phyloP scores from a whole-genome alignment of 2,888 invertebrate genomes.

The Lingula anatina region DNA sequence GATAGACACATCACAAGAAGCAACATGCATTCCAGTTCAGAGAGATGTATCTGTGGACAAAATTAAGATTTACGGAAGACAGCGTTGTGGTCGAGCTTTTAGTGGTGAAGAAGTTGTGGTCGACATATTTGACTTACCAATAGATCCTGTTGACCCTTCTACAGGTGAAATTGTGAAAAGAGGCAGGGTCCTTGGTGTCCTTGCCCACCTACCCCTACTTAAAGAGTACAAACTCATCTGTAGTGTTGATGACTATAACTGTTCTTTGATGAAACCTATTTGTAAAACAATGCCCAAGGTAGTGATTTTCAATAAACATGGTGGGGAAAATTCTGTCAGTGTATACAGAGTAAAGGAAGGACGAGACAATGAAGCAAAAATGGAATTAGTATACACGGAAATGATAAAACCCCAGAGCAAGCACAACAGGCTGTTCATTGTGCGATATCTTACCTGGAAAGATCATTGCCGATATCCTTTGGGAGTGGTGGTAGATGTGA shows the following conservation, averaged over 20 bases:
- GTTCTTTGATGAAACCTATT: slow-evolving; percentile 20
- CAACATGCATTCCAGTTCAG: slow-evolving; percentile 14
- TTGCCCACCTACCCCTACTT: no score
- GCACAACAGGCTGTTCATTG: no score
- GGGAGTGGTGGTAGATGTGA: no score
- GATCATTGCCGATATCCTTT: no score
- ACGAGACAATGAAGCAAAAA: no score
- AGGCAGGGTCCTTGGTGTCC: no score
- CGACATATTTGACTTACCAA: slow-evolving; percentile 23
- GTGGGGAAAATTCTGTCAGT: not conserved
- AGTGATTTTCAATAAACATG: slow-evolving; percentile 1
- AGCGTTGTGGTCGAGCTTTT: slow-evolving; percentile 31
- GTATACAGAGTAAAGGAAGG: not conserved
- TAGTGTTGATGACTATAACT: slow-evolving; percentile 16
- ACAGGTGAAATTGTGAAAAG: no score
- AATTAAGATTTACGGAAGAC: slow-evolving; percentile 19
- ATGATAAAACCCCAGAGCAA: no score
- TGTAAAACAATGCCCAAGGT: slow-evolving; percentile 29
- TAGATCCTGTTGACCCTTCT: no score
- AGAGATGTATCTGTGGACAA: slow-evolving; percentile 3
- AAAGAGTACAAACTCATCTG: no score
- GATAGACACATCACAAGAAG: slow-evolving; percentile 15
- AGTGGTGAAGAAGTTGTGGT: slow-evolving; percentile 38
- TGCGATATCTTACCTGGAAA: no score
- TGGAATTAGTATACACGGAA: no score